Conservation (phyloP, 2,888 invertebrate species). For the Sussaba pulchella region DNA sequence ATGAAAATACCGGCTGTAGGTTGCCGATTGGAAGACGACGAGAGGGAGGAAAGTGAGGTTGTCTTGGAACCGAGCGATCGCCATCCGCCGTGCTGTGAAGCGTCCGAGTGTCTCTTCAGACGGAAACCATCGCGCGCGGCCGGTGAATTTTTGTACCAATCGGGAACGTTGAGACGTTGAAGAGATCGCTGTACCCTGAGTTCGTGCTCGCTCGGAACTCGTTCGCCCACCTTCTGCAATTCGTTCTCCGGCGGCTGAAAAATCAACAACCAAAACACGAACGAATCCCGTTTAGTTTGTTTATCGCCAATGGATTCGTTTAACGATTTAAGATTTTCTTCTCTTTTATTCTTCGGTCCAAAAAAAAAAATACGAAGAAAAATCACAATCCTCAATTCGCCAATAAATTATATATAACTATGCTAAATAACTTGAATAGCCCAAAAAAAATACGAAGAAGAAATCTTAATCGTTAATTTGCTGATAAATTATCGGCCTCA, state of each 20-base stretch:
- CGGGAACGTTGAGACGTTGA: constrained; percentile 97
- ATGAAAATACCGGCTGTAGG: constrained; percentile 78
- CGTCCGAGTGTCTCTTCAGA: constrained; percentile 91
- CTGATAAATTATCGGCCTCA: no score
- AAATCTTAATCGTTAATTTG: no score
- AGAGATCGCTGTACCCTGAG: constrained; percentile 96
- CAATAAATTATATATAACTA: no score
- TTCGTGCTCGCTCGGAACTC: constrained; percentile 97
- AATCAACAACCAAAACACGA: constrained; percentile 21
- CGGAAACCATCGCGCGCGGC: constrained; percentile 92
- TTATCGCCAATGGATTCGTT: no score
- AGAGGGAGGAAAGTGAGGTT: constrained; percentile 92
- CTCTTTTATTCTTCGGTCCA: no score
- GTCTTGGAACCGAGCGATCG: constrained; percentile 92
- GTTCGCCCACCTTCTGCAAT: constrained; percentile 92
- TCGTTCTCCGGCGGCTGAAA: constrained; percentile 97
- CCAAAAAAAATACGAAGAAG: no score
- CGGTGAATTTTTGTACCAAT: constrained; percentile 95
- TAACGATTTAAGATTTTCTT: no score
- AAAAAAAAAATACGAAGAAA: no score
- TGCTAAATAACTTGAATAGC: no score
- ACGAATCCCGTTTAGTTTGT: no score
- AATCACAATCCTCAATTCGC: no score
- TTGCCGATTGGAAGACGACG: constrained; percentile 83
- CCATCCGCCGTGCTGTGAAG: constrained; percentile 86